Evolutionary conservation across 2,797 vertebrate species (phyloP).

Genomic region (Limosa lapponica): DNA sequence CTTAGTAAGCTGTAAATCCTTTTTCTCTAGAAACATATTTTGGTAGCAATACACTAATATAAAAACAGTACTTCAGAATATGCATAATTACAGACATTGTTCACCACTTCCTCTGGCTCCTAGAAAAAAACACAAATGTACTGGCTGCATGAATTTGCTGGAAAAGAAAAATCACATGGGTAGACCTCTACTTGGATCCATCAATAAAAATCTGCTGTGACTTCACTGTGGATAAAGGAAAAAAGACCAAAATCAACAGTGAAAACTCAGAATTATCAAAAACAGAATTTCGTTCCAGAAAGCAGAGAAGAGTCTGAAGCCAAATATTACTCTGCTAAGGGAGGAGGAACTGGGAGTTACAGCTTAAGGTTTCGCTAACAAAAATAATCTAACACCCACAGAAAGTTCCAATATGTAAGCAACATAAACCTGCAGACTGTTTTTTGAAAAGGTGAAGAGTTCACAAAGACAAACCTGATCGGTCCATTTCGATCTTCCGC

Average conservation of each 20-base stretch:
- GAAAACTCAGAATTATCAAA: neutral
- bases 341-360: neutral
- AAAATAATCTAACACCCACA: neutral
- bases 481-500: slow-evolving; percentile 82
- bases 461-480: slow-evolving; percentile 83
- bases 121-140: neutral
- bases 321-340: neutral
- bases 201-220: neutral
- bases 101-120: neutral
- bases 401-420: neutral
- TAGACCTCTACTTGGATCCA: neutral
- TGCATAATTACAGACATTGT: neutral
- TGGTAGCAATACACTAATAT: neutral
- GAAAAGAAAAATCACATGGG: neutral
- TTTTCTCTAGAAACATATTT: neutral
- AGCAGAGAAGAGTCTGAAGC: neutral
- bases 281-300: neutral
- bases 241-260: neutral
- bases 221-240: neutral
- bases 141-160: neutral
- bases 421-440: neutral
- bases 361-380: neutral
- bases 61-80: neutral
- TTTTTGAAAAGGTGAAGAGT: neutral
- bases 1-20: neutral